Evolutionary conservation across 2,888 invertebrate genomes (phyloP).

Genomic region (Mallateleia sp.): DNA sequence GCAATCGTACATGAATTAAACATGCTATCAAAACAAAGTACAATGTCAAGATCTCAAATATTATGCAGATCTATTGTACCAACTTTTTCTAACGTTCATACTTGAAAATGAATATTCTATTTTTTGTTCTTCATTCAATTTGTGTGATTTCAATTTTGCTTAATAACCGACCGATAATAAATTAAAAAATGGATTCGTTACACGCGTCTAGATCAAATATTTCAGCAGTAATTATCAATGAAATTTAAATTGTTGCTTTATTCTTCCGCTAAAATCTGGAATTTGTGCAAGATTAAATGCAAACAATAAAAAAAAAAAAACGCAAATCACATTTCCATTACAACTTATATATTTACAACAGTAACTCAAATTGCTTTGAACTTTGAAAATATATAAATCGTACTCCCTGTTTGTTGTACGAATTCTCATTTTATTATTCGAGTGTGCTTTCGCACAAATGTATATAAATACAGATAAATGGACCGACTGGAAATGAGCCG

Average conservation of each 20-base stretch:
- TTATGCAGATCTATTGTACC: constrained; percentile 20
- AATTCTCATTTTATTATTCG: constrained; percentile 56
- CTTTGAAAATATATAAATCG: constrained; percentile 29
- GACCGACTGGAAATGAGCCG: constrained; percentile 64
- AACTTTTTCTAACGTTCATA: neutral
- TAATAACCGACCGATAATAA: too few relatives aligned
- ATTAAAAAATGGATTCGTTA: too few relatives aligned
- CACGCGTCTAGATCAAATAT: too few relatives aligned
- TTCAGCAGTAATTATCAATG: neutral
- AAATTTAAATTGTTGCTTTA: neutral
- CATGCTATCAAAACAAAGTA: constrained; percentile 16
- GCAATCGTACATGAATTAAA: constrained; percentile 56
- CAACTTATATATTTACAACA: constrained; percentile 16
- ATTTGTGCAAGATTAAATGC: neutral
- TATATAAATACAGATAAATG: constrained; percentile 65
- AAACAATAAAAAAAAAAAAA: neutral
- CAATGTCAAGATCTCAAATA: constrained; percentile 28
- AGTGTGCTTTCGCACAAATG: constrained; percentile 41
- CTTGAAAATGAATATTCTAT: too few relatives aligned
- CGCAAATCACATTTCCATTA: neutral
- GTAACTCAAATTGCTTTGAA: constrained; percentile 34
- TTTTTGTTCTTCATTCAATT: too few relatives aligned
- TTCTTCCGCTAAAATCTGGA: neutral
- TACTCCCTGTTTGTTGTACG: constrained; percentile 21
- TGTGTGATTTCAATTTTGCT: too few relatives aligned